phyloP scores from a whole-genome alignment of 2,797 vertebrate genomes.

The Discoglossus pictus region DNA sequence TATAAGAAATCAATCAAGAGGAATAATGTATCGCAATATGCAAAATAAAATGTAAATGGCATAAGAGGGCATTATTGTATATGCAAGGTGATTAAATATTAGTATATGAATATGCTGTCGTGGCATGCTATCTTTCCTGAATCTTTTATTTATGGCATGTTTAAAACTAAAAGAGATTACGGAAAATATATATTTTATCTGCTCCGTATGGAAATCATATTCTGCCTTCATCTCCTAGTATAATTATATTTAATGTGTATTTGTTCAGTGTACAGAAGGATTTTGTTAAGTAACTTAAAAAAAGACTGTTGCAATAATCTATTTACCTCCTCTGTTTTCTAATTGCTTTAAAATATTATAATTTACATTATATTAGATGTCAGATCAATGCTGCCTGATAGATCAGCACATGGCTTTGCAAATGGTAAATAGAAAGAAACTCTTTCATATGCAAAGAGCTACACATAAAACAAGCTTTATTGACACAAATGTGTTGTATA shows the following conservation, averaged over 20 bases:
- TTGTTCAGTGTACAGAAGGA: constrained; percentile 65
- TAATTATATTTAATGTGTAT: constrained; percentile 66
- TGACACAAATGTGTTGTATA: too few species aligned
- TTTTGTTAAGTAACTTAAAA: constrained; percentile 70
- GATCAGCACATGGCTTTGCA: too few species aligned
- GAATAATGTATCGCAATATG: constrained; percentile 79
- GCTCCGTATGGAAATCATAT: too few species aligned
- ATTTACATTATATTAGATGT: too few species aligned
- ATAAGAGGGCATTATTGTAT: constrained; percentile 74
- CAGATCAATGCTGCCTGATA: too few species aligned
- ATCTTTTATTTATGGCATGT: constrained; percentile 76
- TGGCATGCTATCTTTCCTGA: constrained; percentile 77
- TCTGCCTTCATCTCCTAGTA: too few species aligned
- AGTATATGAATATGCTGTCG: constrained; percentile 76
- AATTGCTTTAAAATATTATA: too few species aligned
- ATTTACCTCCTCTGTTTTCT: constrained; percentile 53
- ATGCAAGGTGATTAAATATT: constrained; percentile 80
- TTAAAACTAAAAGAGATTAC: constrained; percentile 72
- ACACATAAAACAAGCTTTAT: too few species aligned
- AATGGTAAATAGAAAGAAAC: too few species aligned
- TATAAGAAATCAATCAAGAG: constrained; percentile 79
- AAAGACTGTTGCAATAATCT: constrained; percentile 62
- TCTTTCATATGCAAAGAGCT: too few species aligned
- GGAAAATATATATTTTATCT: constrained; percentile 59
- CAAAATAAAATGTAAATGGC: constrained; percentile 79